Conservation (phyloP, 2,113 vertebrate species). For the Corvus hawaiiensis region DNA sequence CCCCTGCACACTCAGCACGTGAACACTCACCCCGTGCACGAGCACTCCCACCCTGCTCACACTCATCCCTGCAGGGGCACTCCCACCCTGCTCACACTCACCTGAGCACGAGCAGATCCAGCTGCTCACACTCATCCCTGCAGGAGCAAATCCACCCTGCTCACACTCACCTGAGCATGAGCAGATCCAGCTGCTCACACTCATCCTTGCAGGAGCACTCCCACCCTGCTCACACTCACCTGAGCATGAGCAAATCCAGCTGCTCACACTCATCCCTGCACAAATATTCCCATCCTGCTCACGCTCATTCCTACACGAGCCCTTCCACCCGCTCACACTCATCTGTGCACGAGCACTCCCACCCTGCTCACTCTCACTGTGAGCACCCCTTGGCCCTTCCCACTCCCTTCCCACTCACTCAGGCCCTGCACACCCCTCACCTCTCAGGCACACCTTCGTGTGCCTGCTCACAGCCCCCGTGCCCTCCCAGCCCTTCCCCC, state of each 20-base stretch:
- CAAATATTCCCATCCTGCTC: background rate
- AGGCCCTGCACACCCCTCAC: no score
- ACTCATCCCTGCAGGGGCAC: no score
- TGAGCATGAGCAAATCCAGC: fast-evolving
- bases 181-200: background rate
- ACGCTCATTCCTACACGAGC: background rate
- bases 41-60: background rate
- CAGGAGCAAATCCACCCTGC: no score
- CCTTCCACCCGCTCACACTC: background rate
- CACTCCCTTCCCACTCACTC: no score
- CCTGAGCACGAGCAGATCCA: fast-evolving
- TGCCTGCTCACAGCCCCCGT: fast-evolving
- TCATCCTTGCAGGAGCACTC: background rate
- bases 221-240: background rate
- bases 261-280: background rate
- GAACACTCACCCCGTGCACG: fast-evolving
- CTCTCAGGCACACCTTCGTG: background rate
- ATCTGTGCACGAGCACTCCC: no score
- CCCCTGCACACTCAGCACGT: fast-evolving
- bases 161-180: background rate
- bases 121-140: background rate
- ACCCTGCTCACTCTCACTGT: background rate
- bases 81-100: no score
- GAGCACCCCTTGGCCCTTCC: background rate
- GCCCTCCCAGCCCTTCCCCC: fast-evolving